These are phyloP conservation scores for Cryptocephalus primarius DNA, from an alignment of 2,888 invertebrate genomes.

Conservation along the genomic window DNA sequence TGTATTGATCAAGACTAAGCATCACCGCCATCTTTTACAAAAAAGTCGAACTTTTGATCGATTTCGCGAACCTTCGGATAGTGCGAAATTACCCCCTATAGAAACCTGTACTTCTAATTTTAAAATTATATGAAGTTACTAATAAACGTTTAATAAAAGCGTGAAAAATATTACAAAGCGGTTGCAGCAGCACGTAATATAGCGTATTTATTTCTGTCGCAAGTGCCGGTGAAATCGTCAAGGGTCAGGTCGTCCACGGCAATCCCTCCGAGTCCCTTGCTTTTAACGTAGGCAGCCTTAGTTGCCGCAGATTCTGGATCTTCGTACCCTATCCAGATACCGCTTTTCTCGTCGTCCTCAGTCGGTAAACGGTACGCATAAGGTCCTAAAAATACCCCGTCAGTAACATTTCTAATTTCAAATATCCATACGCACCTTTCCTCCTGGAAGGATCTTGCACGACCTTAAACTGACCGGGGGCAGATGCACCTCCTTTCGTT, in stretches of 20 bases:
- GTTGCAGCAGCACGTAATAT: slow-evolving; percentile 52
- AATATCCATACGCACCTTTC: slow-evolving; percentile 42
- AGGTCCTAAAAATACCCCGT: slow-evolving; percentile 41
- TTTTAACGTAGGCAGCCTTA: slow-evolving; percentile 60
- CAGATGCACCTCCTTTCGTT: slow-evolving; percentile 16
- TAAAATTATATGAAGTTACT: too few relatives aligned
- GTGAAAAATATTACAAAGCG: slow-evolving; percentile 13
- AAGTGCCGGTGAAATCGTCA: slow-evolving; percentile 70
- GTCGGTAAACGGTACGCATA: slow-evolving; percentile 66
- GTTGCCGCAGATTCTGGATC: slow-evolving; percentile 66
- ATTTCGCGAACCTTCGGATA: too few relatives aligned
- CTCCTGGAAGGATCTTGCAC: slow-evolving; percentile 68
- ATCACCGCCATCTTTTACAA: too few relatives aligned
- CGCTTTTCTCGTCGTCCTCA: slow-evolving; percentile 45
- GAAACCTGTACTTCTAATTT: too few relatives aligned
- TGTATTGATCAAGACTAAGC: too few relatives aligned
- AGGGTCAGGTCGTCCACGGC: slow-evolving; percentile 61
- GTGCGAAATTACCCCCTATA: too few relatives aligned
- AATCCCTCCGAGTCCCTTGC: slow-evolving; percentile 65
- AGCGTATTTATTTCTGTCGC: slow-evolving; percentile 65
- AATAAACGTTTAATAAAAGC: too few relatives aligned
- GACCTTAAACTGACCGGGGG: slow-evolving; percentile 52
- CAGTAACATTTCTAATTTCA: neutral
- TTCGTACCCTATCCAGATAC: slow-evolving; percentile 73
- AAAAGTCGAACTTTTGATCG: too few relatives aligned